Evolutionary conservation across 2,797 vertebrate genomes (phyloP), one percentile per base, ranked within the genome.

Genomic region (Zalophus californianus): DNA sequence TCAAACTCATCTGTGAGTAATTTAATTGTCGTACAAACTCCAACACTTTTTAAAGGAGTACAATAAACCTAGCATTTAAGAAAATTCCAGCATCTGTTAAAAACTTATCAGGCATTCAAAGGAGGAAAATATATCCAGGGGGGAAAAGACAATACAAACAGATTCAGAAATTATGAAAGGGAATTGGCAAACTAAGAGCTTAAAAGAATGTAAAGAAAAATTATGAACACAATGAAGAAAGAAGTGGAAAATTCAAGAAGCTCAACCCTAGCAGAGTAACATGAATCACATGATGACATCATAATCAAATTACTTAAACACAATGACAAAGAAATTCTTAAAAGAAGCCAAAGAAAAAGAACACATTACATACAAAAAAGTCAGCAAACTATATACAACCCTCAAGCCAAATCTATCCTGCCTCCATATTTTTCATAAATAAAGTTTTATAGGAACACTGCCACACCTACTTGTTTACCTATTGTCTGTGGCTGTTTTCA

Each of bases 201-300:
- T 93, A 68, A 77, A 80, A 44, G 48, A 93, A 93, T 41, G 3
- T 95, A 38, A 52, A 91, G 64, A 52, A 94, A 95, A 92, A 56
- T 29, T 29, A 82, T 56, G 52, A 90, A 38, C 58, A 52, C 38
- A 32, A 66, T 70, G 44, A 70, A 92, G 44, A 54, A 62, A 86
- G 52, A 90, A 60, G 85, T 73, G 58, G 48, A 70, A 90, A 73
- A 62, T 58, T 16, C 50, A 11, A 75, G 50, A 70, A 72, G 20
- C n/a, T 68, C 10, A 89, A 62, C 29, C 15, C 50, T 7, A 15
- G 56, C 35, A 75, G 62, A 54, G 89, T 87, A 94, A 77, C 41
- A 89, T 21, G 21, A 85, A 56, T 16, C 10, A 25, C 12, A 41
- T 64, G 12, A n/a, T 70, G 21, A 13, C 12, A 25, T 48, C 38